phyloP scores from a whole-genome alignment of 2,113 vertebrate species.

The Nestor notabilis region DNA sequence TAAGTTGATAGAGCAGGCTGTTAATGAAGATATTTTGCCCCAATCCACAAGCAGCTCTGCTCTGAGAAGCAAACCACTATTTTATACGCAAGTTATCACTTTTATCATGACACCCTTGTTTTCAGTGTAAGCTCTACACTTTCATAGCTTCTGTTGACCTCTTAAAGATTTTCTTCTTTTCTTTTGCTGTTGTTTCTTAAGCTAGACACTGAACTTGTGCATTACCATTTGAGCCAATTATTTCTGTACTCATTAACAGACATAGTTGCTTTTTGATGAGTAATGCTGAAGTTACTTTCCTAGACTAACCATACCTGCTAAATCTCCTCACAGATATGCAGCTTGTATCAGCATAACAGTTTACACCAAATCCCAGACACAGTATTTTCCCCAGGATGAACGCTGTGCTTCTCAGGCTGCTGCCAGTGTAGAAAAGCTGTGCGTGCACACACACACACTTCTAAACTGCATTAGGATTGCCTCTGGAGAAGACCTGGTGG shows the following conservation, averaged over 20 bases:
- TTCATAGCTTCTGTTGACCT: neutral
- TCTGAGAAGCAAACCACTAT: neutral
- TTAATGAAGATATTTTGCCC: neutral
- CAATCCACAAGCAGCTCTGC: neutral
- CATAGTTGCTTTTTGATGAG: neutral
- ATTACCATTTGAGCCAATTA: neutral
- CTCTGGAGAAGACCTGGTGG: neutral
- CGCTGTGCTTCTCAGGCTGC: neutral
- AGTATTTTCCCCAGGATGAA: neutral
- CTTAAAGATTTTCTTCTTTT: neutral
- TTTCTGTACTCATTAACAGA: neutral
- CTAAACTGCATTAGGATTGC: neutral
- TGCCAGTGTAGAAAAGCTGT: neutral
- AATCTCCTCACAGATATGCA: neutral
- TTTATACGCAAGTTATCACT: neutral
- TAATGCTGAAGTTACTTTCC: neutral
- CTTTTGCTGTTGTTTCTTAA: neutral
- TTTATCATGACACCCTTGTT: neutral
- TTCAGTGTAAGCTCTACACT: neutral
- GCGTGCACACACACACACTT: too few species aligned
- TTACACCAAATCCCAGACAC: neutral
- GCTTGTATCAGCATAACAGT: neutral
- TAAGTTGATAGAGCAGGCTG: neutral
- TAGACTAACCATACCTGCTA: neutral
- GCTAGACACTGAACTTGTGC: neutral